Evolutionary conservation across 1,140 invertebrate species (phyloP).

Genomic region (Drosophila miranda): DNA sequence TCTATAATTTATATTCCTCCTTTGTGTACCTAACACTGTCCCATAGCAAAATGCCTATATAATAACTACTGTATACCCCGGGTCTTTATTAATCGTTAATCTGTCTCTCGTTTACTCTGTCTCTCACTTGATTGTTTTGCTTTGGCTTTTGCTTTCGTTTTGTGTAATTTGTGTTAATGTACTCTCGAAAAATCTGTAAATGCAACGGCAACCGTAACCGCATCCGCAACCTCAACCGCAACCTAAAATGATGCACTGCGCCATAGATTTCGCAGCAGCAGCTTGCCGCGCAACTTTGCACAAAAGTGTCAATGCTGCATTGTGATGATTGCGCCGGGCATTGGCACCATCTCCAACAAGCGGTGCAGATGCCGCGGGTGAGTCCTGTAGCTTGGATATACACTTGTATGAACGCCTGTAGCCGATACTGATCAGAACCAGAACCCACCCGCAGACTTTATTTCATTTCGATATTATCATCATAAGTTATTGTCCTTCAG

Average conservation of each 20-base stretch:
- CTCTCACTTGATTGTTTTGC: conserved; percentile 31
- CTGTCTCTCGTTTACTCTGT: conserved; percentile 34
- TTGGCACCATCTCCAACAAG: conserved; percentile 81
- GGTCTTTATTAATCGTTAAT: conserved; percentile 43
- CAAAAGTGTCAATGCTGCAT: conserved; percentile 81
- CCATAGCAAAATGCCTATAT: no score
- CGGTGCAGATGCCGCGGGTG: conserved; percentile 82
- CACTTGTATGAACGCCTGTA: conserved; percentile 25
- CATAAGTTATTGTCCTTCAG: conserved; percentile 6
- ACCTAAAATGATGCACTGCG: conserved; percentile 27
- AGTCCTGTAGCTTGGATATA: conserved; percentile 66
- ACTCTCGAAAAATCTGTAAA: no score
- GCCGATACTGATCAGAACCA: conserved; percentile 1
- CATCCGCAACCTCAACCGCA: background rate
- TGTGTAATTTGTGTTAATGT: conserved; percentile 18
- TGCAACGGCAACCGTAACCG: no score
- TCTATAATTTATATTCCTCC: no score
- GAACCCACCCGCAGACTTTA: background rate
- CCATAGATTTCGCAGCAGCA: conserved; percentile 91
- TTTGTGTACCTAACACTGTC: no score
- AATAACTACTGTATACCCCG: conserved; percentile 45
- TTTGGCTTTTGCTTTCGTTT: conserved; percentile 46
- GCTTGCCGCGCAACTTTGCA: conserved; percentile 93
- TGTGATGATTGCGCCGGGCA: conserved; percentile 81
- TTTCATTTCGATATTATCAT: conserved; percentile 25